Evolutionary conservation across 2,888 invertebrate species (phyloP).

Genomic region (Dryadula phaetusa): DNA sequence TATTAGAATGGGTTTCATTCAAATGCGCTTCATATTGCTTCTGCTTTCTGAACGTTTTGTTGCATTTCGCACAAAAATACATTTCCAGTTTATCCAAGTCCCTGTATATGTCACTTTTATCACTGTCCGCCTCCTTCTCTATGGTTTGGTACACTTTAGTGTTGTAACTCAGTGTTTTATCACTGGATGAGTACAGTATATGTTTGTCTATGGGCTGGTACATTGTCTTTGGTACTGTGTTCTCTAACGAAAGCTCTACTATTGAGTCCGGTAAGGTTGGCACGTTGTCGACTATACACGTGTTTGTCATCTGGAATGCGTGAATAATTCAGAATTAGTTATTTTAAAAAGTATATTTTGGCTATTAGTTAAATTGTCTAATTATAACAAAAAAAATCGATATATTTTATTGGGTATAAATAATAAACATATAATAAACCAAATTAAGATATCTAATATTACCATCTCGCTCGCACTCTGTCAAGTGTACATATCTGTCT

Average conservation of each 20-base stretch:
- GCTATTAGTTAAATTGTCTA: too few relatives aligned
- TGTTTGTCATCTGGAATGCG: slow-evolving; percentile 71
- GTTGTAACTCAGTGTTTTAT: slow-evolving; percentile 64
- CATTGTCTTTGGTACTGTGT: slow-evolving; percentile 73
- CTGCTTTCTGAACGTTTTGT: slow-evolving; percentile 86
- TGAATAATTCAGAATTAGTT: too few relatives aligned
- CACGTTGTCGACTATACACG: slow-evolving; percentile 77
- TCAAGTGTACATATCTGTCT: background rate
- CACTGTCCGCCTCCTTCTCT: slow-evolving; percentile 63
- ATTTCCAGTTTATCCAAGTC: slow-evolving; percentile 68
- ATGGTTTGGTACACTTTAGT: slow-evolving; percentile 68
- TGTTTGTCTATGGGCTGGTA: slow-evolving; percentile 77
- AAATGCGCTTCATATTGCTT: slow-evolving; percentile 86
- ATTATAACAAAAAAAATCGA: too few relatives aligned
- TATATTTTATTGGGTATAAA: too few relatives aligned
- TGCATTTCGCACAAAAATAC: slow-evolving; percentile 72
- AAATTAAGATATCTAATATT: too few relatives aligned
- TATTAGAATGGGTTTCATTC: slow-evolving; percentile 79
- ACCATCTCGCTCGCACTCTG: background rate
- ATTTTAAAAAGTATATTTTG: too few relatives aligned
- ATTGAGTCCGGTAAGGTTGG: slow-evolving; percentile 75
- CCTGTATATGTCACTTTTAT: slow-evolving; percentile 64
- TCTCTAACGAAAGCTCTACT: slow-evolving; percentile 77
- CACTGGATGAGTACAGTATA: slow-evolving; percentile 67
- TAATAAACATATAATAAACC: too few relatives aligned